Evolutionary conservation across 2,888 invertebrate species (phyloP), one percentile per base, ranked within the genome.

Genomic region (Euzophera pinguis): DNA sequence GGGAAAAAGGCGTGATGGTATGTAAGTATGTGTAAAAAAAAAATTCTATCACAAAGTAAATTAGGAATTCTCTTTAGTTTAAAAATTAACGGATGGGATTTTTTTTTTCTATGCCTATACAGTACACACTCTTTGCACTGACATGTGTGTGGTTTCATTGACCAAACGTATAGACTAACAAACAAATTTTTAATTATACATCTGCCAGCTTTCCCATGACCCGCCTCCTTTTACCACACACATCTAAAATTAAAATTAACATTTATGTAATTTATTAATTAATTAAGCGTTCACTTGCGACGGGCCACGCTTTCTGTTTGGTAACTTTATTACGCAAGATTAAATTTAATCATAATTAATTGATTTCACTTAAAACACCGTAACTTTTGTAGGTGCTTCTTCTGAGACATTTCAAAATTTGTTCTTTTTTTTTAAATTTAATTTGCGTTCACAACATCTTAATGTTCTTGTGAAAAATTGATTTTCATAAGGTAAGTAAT

Each of bases 301-400:
- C 48, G 42, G 51, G 50, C 43, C 53, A 48, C 55, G 50, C 53
- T 55, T 55, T 55, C 55, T 48, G 47, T 47, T 52, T 53, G 47
- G 47, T 27, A 37, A 50, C 49, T 22, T 55, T 13, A 45, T 45
- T 55, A 55, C 47, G 55, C 47, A 47, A 39, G 37, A 39, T 34
- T 38, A 32, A 38, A 22, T 22, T 32, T 32, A 9, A 38, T 38
- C 14, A 12, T 14, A 38, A 50, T 54, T 32, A 52, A 47, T 50
- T 34, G 41, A n/a, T 17, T 16, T 16, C 14, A 10, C n/a, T 35
- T 47, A 17, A 13, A 47, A n/a, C 16, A 34, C 17, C 6, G n/a
- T 7, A 12, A 6, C 12, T 38, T 38, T 4, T 38, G 6, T 38
- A 2, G n/a, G 12, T 37, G 14, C 7, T 13, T 38, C 9, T 12